phyloP scores from a whole-genome alignment of 2,888 invertebrate species.

The Diabrotica balteata region DNA sequence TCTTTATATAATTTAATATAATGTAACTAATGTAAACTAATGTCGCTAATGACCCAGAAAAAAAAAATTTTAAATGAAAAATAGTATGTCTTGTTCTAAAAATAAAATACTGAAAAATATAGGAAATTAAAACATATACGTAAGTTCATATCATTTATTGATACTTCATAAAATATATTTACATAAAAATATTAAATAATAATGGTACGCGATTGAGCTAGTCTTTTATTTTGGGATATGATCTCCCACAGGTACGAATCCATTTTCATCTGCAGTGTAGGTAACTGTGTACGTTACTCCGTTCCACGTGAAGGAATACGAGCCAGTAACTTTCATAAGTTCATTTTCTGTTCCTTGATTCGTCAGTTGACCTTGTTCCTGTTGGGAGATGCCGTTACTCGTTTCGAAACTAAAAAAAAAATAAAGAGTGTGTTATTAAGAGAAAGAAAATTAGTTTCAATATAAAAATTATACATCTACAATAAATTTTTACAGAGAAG shows the following conservation, averaged over 20 bases:
- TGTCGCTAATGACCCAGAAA: no score
- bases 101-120: no score
- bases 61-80: no score
- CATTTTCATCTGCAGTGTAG: slow-evolving; percentile 69
- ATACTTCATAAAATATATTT: slow-evolving; percentile 31
- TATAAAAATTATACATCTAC: no score
- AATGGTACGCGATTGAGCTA: slow-evolving; percentile 17
- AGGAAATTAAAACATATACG: no score
- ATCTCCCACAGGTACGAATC: slow-evolving; percentile 64
- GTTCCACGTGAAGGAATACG: slow-evolving; percentile 68
- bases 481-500: no score
- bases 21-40: no score
- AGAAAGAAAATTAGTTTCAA: no score
- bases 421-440: no score
- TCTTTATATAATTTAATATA: no score
- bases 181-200: slow-evolving; percentile 32
- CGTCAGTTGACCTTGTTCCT: slow-evolving; percentile 67
- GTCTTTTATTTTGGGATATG: slow-evolving; percentile 55
- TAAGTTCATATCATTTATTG: slow-evolving; percentile 13
- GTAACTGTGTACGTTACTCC: slow-evolving; percentile 70
- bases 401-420: slow-evolving; percentile 65
- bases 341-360: slow-evolving; percentile 71
- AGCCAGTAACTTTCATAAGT: slow-evolving; percentile 69
- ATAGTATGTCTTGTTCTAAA: no score
- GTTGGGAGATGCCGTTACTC: slow-evolving; percentile 70